Percentiles rank a stretch among this genome's conserved stretches.
phyloP scores from a whole-genome alignment of 2,888 invertebrate species.

The Zootermopsis nevadensis region DNA sequence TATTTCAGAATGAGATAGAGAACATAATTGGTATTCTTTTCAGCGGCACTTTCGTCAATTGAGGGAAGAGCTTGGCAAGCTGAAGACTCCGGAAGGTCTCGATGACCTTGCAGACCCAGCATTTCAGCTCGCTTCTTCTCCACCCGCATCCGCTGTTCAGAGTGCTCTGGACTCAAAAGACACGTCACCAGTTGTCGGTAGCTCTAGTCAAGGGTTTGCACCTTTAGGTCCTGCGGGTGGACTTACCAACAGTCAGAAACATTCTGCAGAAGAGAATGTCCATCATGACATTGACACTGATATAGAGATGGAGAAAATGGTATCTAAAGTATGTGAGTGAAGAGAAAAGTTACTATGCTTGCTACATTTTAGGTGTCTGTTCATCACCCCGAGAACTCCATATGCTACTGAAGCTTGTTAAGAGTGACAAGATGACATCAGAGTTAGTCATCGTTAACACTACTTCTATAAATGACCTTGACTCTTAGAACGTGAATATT shows the following conservation, averaged over 20 bases:
- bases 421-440: too few species aligned
- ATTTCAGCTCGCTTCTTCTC: constrained; percentile 51
- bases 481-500: not conserved
- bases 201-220: constrained; percentile 51
- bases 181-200: constrained; percentile 40
- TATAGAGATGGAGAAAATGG: constrained; percentile 83
- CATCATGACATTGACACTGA: constrained; percentile 70
- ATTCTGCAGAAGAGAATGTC: constrained; percentile 40
- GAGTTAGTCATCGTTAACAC: not conserved
- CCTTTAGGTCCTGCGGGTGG: constrained; percentile 55
- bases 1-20: too few species aligned
- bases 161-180: constrained; percentile 48
- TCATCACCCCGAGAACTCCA: too few species aligned
- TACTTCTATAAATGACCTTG: not conserved
- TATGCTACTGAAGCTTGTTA: too few species aligned
- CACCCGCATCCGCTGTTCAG: constrained; percentile 49
- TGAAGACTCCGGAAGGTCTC: constrained; percentile 81
- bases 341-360: not conserved
- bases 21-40: constrained; percentile 54
- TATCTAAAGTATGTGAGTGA: constrained; percentile 74
- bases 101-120: constrained; percentile 69
- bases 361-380: not conserved
- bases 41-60: constrained; percentile 86
- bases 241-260: constrained; percentile 56
- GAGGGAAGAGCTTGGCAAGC: constrained; percentile 86